These are phyloP conservation scores for Oeneis ivallda DNA, from an alignment of 2,888 invertebrate genomes.

Conservation along the genomic window DNA sequence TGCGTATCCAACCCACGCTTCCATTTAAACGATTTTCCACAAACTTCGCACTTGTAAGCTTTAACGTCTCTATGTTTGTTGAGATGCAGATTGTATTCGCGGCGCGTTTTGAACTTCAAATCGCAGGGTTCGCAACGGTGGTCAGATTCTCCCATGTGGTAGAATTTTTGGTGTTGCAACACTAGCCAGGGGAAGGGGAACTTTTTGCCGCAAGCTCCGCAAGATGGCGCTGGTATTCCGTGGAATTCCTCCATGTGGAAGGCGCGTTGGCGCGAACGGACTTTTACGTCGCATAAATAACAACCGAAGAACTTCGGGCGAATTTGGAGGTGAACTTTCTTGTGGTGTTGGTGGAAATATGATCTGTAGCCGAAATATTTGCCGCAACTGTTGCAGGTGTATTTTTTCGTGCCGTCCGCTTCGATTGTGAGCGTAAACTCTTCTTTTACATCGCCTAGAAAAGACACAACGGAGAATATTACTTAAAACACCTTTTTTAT, in stretches of 20 bases:
- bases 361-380: conserved; percentile 48
- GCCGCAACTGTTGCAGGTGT: conserved; percentile 50
- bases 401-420: conserved; percentile 32
- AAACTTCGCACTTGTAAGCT: background rate
- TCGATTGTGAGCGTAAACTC: conserved; percentile 29
- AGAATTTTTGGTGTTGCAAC: conserved; percentile 54
- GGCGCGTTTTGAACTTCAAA: background rate
- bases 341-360: conserved; percentile 53
- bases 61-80: background rate
- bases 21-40: conserved; percentile 2
- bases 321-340: conserved; percentile 53
- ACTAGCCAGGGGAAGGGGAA: conserved; percentile 55
- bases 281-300: conserved; percentile 49
- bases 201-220: conserved; percentile 55
- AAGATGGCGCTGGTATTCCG: conserved; percentile 50
- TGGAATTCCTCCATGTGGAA: conserved; percentile 52
- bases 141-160: conserved; percentile 59
- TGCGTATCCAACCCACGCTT: background rate
- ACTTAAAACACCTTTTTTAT: background rate
- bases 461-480: conserved; percentile 3
- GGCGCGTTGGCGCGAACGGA: conserved; percentile 48
- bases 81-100: background rate
- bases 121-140: conserved; percentile 28
- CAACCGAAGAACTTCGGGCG: conserved; percentile 51
- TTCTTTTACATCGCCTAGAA: conserved; percentile 21